Evolutionary conservation across 2,797 vertebrate species (phyloP).

Genomic region (Epinephelus malabaricus): DNA sequence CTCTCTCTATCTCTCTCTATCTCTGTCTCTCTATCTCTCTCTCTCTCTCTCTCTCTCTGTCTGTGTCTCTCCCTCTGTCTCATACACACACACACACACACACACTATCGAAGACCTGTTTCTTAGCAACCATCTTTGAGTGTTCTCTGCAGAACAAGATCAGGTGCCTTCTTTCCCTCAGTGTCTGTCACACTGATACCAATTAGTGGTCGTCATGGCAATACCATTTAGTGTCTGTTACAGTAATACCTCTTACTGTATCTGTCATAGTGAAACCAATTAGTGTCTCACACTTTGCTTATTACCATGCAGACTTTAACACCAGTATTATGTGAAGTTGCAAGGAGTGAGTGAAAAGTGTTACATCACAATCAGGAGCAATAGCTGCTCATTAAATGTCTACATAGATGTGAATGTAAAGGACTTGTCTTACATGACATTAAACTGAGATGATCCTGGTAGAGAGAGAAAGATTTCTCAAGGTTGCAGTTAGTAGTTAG

Average conservation of each 20-base stretch:
- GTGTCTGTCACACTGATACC: constrained; percentile 67
- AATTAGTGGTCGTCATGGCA: constrained; percentile 59
- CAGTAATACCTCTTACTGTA: constrained; percentile 51
- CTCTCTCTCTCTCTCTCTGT: too few relatives aligned
- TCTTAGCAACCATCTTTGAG: constrained; percentile 68
- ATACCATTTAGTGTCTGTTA: constrained; percentile 58
- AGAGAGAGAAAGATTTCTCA: neutral
- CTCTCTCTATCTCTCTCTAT: too few relatives aligned
- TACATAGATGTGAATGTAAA: neutral
- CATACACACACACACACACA: constrained; percentile 6
- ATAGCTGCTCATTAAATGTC: neutral
- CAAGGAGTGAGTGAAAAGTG: constrained; percentile 2
- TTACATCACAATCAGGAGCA: neutral
- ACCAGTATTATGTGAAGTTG: neutral
- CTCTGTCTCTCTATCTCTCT: too few relatives aligned
- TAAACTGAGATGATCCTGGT: neutral
- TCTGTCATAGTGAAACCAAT: constrained; percentile 61
- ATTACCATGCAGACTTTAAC: constrained; percentile 24
- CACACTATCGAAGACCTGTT: constrained; percentile 48
- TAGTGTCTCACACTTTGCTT: constrained; percentile 32
- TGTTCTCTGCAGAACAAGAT: constrained; percentile 42
- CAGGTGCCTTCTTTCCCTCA: constrained; percentile 42
- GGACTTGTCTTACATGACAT: neutral
- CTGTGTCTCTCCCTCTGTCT: too few relatives aligned
- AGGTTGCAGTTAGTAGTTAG: neutral